Evolutionary conservation across 2,888 invertebrate species (phyloP), one percentile per base, ranked within the genome.

Genomic region (Actias luna): DNA sequence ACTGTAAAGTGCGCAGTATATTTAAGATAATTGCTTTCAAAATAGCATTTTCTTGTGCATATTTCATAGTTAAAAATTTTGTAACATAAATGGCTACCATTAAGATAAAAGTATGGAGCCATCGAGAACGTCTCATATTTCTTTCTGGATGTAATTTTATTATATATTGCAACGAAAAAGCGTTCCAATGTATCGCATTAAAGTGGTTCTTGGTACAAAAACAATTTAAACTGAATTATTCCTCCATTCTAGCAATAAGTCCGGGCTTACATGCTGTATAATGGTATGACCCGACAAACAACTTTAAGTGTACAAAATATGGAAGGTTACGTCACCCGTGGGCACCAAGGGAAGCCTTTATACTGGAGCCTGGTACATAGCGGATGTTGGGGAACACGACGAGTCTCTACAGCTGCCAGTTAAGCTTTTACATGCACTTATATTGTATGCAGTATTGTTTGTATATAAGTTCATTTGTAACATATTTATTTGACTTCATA

Each of bases 211-310:
- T 84, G 79, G 80, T 79, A 79, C 74, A 77, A 88, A 88, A 89
- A 90, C 88, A 89, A 89, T 91, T 92, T 88, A 85, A 88, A 86
- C 81, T 87, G 87, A 89, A 81, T 89, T 89, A 91, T 91, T 84
- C 80, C 78, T 83, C 77, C 73, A 68, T 78, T 79, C 80, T 82
- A 85, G 90, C 88, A 87, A 84, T 90, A 92, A 92, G 89, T 92
- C 87, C 77, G 74, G 76, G 87, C 84, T 85, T 91, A 92, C 91
- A 90, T 86, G 86, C 82, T 88, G 88, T 89, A 92, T 92, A 92
- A 92, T 92, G 86, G 91, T 91, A 89, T 89, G 89, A 92, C 90
- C 89, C 90, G 90, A 91, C 92, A 92, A 92, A 91, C 91, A 92
- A 91, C 89, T 92, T 90, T 91, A 92, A 92, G 89, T 89, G 89